Evolutionary conservation across 2,888 invertebrate species (phyloP), one percentile per base, ranked within the genome.

Genomic region (Oligia latruncula): DNA sequence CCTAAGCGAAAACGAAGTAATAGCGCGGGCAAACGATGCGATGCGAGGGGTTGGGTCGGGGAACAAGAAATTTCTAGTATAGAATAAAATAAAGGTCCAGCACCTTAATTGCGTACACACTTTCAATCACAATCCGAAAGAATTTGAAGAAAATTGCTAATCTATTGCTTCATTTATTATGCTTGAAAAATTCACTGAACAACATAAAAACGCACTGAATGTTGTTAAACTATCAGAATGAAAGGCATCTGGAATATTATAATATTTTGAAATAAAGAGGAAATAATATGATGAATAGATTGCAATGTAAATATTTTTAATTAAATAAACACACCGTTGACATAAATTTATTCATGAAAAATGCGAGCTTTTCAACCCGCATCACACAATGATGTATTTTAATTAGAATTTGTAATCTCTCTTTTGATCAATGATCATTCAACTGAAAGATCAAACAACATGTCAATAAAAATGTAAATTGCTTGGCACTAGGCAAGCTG

Each of bases 391-490:
- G 67, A 77, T 68, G 58, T 74, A 52, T 87, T 71, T 68, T 78
- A 71, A 81, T 87, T 87, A 74, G 72, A 86, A 68, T 83, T 78
- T 79, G 52, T 76, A 29, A 60, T 58, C 67, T 35, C 68, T 79
- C 75, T 77, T 81, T 87, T 83, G 62, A 85, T 74, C 73, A 82
- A 66, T 78, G 71, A 65, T 79, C 77, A 78, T 78, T 72, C 71
- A 43, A 68, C 70, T 77, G 72, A 75, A 87, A 84, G 72, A 83
- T 85, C 62, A 78, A 80, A 80, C 74, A 76, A 67, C 75, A 75
- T 71, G 65, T 77, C 77, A 81, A 84, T 82, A 87, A 87, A 87
- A 82, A 85, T 87, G 85, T 81, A 85, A 87, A 86, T 87, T 80
- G 68, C 68, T 74, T 35, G 65, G 55, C 49, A 74, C 46, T 66